Evolutionary conservation across 2,797 vertebrate genomes (phyloP), one percentile per base, ranked within the genome.

Genomic region (Labeo calbasu): DNA sequence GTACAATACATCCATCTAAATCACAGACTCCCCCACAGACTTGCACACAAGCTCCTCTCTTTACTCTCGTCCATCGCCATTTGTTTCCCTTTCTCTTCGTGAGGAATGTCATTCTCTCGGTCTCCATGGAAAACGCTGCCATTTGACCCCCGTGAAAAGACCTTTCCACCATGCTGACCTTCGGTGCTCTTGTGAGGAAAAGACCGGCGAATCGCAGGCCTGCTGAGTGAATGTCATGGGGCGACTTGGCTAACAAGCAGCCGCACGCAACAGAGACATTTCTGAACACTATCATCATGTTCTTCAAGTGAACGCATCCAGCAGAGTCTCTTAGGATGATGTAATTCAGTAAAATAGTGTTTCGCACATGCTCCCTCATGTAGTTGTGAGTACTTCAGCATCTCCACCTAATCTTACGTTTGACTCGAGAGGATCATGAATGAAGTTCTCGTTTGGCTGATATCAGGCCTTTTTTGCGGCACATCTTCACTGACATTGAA

Each of bases 141-240:
- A 70, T 79, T 40, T 79, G 79, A 85, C 75, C 84, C 50, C 17
- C 40, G n/a, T 73, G 72, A 81, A 57, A 79, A 77, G 73, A 70
- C 51, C 77, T 43, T 77, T 84, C 59, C 77, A 71, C 23, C 36
- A 72, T 11, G 48, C 36, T 79, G 84, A 87, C 87, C 76, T 87
- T 81, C 48, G 46, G 77, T 51, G 72, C 21, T 66, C 75, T 78
- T 11, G 66, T 72, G 48, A 43, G 19, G 57, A 80, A 85, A 76
- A 77, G 72, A 83, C 61, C 25, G 36, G 55, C 36, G 66, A 82
- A 53, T 86, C 65, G 55, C 66, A 28, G 32, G 15, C 17, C 12
- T 81, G 48, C 70, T 61, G n/a, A 82, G 21, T 86, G 69, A 87
- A 79, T 68, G 77, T 79, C 79, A 73, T 7, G 69, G 57, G 79